Conservation (phyloP, 2,888 invertebrate genomes). For the Dasypogon diadema region DNA sequence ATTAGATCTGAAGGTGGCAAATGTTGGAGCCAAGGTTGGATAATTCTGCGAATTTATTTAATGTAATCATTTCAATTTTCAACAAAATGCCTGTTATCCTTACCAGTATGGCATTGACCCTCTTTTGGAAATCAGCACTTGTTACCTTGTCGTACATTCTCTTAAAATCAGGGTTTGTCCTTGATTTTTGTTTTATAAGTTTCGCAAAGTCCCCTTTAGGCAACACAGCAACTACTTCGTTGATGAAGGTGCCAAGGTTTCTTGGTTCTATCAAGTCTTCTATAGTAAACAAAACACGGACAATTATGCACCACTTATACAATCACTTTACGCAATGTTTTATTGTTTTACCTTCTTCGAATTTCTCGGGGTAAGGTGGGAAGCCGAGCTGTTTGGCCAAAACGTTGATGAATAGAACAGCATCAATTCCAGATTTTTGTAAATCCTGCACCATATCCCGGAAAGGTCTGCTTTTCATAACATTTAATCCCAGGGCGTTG, state of each 20-base stretch:
- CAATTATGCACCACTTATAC: too few species aligned
- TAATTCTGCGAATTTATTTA: not conserved
- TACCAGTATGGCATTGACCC: not conserved
- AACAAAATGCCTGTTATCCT: not conserved
- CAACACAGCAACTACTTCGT: not conserved
- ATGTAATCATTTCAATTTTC: not conserved
- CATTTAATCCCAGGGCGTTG: not conserved
- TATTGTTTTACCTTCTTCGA: slow-evolving; percentile 3
- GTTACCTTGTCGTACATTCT: not conserved
- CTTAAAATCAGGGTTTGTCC: not conserved
- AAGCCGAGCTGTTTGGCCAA: not conserved
- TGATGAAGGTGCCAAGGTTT: not conserved
- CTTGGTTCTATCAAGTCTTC: not conserved
- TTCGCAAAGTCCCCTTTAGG: not conserved
- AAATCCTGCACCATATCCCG: not conserved
- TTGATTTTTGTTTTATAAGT: slow-evolving; percentile 6
- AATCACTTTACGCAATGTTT: too few species aligned
- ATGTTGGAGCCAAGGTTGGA: slow-evolving; percentile 8
- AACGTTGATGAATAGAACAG: not conserved
- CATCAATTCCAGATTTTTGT: not conserved
- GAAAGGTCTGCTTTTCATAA: slow-evolving; percentile 16
- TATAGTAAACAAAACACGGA: not conserved
- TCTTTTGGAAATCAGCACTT: not conserved
- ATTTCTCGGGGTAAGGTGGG: not conserved
- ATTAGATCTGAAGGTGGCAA: not conserved